Percentiles rank a stretch among this genome's conserved stretches.
These are phyloP conservation scores for Hyperopisus bebe DNA, from an alignment of 2,113 vertebrate species.

Conservation along the genomic window DNA sequence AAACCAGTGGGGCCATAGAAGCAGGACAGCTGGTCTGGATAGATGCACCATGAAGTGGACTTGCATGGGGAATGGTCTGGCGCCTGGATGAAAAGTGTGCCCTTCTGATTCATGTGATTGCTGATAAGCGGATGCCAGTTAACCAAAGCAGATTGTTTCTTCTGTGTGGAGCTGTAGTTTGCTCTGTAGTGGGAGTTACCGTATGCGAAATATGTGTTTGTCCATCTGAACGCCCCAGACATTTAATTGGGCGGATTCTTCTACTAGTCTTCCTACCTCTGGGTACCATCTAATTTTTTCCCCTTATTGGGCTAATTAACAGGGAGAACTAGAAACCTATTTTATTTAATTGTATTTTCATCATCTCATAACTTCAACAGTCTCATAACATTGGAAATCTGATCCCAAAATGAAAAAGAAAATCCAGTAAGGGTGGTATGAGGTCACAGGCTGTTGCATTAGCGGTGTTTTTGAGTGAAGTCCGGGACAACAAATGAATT, in stretches of 20 bases:
- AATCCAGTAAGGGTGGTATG: not conserved
- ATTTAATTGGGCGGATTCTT: not conserved
- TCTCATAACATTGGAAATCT: not conserved
- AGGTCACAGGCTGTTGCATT: not conserved
- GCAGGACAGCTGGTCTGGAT: conserved; percentile 41
- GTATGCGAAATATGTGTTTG: conserved; percentile 24
- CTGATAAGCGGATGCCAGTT: conserved; percentile 24
- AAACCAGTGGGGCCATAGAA: conserved; percentile 55
- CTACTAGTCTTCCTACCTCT: not conserved
- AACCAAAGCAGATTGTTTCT: conserved; percentile 40
- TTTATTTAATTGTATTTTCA: conserved; percentile 9
- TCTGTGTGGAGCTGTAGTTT: conserved; percentile 28
- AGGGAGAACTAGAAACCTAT: conserved; percentile 9
- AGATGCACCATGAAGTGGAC: conserved; percentile 24
- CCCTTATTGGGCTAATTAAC: not conserved
- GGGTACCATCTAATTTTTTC: not conserved
- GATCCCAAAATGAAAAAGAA: not conserved
- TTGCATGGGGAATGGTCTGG: not conserved
- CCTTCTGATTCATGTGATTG: conserved; percentile 31
- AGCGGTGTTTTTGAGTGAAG: not conserved
- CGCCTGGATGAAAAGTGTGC: not conserved
- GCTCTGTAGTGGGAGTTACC: conserved; percentile 30
- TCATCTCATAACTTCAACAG: not conserved
- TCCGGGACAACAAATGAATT: not conserved
- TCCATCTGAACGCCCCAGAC: conserved; percentile 22